Evolutionary conservation across 2,888 invertebrate species (phyloP).

Genomic region (Ethmia dodecea): DNA sequence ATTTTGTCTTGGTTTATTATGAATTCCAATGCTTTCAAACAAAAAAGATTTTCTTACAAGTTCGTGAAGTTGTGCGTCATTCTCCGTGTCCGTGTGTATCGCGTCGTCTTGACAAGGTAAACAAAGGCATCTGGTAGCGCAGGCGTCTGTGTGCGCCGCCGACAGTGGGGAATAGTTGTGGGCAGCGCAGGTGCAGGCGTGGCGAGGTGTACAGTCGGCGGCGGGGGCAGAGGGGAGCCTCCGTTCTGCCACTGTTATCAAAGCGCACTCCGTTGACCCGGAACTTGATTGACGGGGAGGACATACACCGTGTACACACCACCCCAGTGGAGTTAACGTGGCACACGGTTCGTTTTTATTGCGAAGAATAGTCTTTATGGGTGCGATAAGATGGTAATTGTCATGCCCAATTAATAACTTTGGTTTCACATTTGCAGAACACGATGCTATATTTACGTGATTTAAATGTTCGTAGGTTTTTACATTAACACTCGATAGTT

Average conservation of each 20-base stretch:
- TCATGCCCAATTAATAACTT: conserved; percentile 28
- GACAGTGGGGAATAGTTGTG: too few species aligned
- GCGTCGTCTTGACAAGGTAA: too few species aligned
- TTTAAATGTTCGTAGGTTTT: not conserved
- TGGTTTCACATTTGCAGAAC: conserved; percentile 12
- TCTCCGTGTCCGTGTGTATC: too few species aligned
- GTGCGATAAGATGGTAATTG: conserved; percentile 24
- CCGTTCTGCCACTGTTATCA: not conserved
- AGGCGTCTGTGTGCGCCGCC: not conserved
- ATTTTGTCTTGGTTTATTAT: conserved; percentile 13
- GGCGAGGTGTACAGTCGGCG: too few species aligned
- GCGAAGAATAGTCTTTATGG: conserved; percentile 16
- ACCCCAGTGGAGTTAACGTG: conserved; percentile 20
- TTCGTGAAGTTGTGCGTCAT: too few species aligned
- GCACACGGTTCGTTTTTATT: conserved; percentile 18
- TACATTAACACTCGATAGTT: conserved; percentile 5
- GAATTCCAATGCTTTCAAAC: conserved; percentile 16
- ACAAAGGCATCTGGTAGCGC: conserved; percentile 1
- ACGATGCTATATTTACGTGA: not conserved
- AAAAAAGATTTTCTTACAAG: conserved; percentile 12
- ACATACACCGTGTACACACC: conserved; percentile 24
- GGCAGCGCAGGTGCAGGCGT: too few species aligned
- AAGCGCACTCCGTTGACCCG: not conserved
- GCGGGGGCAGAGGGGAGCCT: not conserved
- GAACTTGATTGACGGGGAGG: not conserved